Evolutionary conservation across 1,140 invertebrate species (phyloP), one percentile per base, ranked within the genome.

Genomic region (Drosophila pruinosa): DNA sequence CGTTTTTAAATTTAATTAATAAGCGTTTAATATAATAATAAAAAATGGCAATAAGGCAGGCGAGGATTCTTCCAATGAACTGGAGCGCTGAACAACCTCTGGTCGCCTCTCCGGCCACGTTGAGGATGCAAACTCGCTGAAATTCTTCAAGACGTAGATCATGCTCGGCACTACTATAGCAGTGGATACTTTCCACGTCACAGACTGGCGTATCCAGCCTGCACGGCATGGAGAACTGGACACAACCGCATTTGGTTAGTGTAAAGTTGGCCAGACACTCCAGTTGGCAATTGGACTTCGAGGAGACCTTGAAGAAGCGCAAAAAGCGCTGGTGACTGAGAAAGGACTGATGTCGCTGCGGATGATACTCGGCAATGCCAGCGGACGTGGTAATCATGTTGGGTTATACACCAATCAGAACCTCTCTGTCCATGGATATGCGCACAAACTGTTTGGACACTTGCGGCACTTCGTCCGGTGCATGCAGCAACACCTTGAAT

Each of bases 211-310:
- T 94, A 3, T 91, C 91, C 6, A 86, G 78, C 6, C 89, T 91
- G 90, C 93, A 91, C 15, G 93, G 93, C 93, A 94, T 94, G 38
- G 93, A 91, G 62, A 93, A 93, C 26, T 92, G 91, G 0, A 93
- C 93, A 59, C 92, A 93, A 3, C 89, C 89, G 50, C 91, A 91
- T 71, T 81, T 90, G 17, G 28, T 70, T 7, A 94, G 91, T 0
- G 95, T 96, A 65, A 94, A 96, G 89, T 96, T 96, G 1, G 95
- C 93, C 64, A 96, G 92, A 74, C 96, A 96, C 91, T 97, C 95
- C 47, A 95, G 92, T 64, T 95, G 93, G 76, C 96, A 97, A 81
- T 96, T 96, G 28, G 93, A 92, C 82, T 96, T 95, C 0, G 95
- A 96, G 85, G 96, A 96, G 3, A 94, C 93, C 79, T 94, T 93